phyloP scores from a whole-genome alignment of 2,113 vertebrate genomes.

The Marcusenius ussheri region DNA sequence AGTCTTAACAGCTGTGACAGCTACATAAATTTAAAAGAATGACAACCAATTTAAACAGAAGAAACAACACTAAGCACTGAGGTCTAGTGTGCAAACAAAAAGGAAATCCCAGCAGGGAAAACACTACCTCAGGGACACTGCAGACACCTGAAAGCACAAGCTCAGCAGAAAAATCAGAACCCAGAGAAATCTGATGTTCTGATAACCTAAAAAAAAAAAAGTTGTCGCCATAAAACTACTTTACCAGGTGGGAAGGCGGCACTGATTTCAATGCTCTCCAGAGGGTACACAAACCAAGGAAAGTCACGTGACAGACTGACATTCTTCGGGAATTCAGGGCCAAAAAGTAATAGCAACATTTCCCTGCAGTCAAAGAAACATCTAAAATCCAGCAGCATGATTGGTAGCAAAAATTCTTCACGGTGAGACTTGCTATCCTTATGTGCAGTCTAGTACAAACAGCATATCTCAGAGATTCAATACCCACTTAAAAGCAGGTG shows the following conservation, averaged over 20 bases:
- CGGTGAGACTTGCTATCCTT: not conserved
- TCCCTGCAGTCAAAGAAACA: not conserved
- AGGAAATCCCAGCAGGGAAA: not conserved
- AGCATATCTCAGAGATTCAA: not conserved
- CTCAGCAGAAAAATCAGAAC: not conserved
- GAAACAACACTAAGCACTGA: not conserved
- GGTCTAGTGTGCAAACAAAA: not conserved
- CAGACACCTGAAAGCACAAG: not conserved
- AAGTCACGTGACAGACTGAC: not conserved
- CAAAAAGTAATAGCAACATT: not conserved
- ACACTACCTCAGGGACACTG: not conserved
- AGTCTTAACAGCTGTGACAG: not conserved
- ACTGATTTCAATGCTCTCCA: not conserved
- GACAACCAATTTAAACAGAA: not conserved
- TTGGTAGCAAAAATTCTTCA: not conserved
- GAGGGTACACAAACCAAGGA: not conserved
- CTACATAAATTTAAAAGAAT: not conserved
- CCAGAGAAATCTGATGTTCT: not conserved
- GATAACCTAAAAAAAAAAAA: not conserved
- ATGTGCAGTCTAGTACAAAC: not conserved
- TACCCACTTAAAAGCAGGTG: not conserved
- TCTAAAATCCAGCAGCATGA: not conserved
- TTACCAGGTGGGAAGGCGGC: not conserved
- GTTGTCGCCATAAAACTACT: not conserved
- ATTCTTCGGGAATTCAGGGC: not conserved